Percentiles rank a stretch among this genome's conserved stretches.
These are phyloP conservation scores for Ursus arctos DNA, from an alignment of 2,113 vertebrate genomes.

Conservation along the genomic window DNA sequence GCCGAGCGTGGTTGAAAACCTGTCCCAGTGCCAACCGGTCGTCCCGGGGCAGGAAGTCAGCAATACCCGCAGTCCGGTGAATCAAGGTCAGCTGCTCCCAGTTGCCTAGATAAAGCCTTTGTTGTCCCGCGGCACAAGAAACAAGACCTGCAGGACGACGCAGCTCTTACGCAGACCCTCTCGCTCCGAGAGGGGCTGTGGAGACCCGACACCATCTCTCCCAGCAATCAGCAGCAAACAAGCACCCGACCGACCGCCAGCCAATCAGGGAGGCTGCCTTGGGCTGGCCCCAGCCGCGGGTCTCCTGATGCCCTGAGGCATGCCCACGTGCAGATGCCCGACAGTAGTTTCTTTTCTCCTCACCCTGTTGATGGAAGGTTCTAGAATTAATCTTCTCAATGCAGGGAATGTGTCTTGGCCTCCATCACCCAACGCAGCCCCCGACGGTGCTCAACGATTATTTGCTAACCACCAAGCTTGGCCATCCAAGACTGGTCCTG, in stretches of 20 bases:
- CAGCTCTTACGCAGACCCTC: fast-evolving
- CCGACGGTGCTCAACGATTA: not conserved
- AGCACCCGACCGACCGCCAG: fast-evolving
- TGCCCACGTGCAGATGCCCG: fast-evolving
- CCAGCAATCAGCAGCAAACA: fast-evolving
- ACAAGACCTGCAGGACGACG: too few relatives aligned
- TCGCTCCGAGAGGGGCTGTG: fast-evolving
- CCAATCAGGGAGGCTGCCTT: not conserved
- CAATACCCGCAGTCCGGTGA: not conserved
- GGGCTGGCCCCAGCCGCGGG: fast-evolving
- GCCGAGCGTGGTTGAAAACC: too few relatives aligned
- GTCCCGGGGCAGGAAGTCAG: not conserved
- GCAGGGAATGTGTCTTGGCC: not conserved
- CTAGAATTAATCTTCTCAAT: not conserved
- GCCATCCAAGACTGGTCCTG: not conserved
- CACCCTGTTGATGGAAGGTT: not conserved
- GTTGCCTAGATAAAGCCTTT: too few relatives aligned
- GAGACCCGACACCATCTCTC: not conserved
- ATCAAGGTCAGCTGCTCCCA: not conserved
- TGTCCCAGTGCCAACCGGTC: not conserved
- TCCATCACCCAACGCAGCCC: not conserved
- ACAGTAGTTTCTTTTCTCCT: not conserved
- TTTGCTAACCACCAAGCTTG: not conserved
- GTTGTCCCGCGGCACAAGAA: not conserved
- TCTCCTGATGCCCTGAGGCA: not conserved